Percentiles rank a stretch among this genome's conserved stretches.
These are phyloP conservation scores for Dendrolimus pini DNA, from an alignment of 2,888 invertebrate genomes.

Conservation along the genomic window DNA sequence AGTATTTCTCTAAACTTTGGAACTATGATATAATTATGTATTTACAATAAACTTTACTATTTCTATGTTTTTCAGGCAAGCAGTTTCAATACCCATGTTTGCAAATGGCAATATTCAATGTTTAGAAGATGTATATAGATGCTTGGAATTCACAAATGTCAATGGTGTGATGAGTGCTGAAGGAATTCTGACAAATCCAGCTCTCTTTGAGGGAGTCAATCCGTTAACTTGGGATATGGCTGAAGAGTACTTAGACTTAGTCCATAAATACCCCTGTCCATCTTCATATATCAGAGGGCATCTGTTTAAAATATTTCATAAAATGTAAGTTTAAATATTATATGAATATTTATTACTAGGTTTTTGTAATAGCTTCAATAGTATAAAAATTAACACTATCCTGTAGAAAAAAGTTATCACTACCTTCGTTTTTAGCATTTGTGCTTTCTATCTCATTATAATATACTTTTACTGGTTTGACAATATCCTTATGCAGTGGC, in stretches of 20 bases:
- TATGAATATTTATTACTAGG: not conserved
- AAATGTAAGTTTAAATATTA: conserved; percentile 80
- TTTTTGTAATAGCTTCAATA: too few relatives aligned
- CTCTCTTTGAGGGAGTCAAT: conserved; percentile 85
- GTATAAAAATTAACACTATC: too few relatives aligned
- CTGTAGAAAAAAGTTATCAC: too few relatives aligned
- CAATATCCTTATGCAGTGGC: too few relatives aligned
- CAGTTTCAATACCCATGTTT: conserved; percentile 93
- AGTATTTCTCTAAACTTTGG: too few relatives aligned
- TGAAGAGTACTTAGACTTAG: conserved; percentile 89
- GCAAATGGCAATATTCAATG: conserved; percentile 99
- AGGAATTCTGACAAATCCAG: conserved; percentile 98
- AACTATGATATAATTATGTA: too few relatives aligned
- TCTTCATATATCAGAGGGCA: conserved; percentile 95
- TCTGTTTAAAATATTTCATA: conserved; percentile 97
- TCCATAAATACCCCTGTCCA: conserved; percentile 90
- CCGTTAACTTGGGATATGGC: conserved; percentile 95
- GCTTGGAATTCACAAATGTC: conserved; percentile 89
- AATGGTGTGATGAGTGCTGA: conserved; percentile 95
- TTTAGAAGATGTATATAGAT: conserved; percentile 89
- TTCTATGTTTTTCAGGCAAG: conserved; percentile 76
- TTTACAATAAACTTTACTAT: too few relatives aligned
- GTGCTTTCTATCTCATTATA: too few relatives aligned
- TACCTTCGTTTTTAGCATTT: too few relatives aligned
- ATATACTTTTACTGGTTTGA: too few relatives aligned